phyloP scores from a whole-genome alignment of 2,113 vertebrate genomes.

The Oxygymnocypris stewartii region DNA sequence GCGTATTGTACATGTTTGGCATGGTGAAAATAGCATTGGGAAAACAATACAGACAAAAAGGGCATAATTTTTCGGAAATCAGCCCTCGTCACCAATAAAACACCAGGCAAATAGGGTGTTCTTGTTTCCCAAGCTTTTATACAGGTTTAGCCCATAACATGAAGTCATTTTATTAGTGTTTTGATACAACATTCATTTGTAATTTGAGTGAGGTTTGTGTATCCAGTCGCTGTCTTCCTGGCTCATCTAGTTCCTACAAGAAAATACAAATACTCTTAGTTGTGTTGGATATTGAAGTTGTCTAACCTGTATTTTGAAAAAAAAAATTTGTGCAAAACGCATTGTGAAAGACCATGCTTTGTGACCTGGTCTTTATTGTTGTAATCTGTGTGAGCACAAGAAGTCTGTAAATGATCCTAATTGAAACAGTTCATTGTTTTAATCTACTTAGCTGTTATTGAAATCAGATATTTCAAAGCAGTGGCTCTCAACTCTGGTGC shows the following conservation, averaged over 20 bases:
- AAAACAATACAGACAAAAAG: neutral
- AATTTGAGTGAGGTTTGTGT: slow-evolving; percentile 29
- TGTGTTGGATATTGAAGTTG: slow-evolving; percentile 29
- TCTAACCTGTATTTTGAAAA: slow-evolving; percentile 40
- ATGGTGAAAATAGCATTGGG: neutral
- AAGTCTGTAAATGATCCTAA: slow-evolving; percentile 41
- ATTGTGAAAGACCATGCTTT: neutral
- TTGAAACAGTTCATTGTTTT: slow-evolving; percentile 28
- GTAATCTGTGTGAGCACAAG: neutral
- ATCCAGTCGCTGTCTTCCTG: slow-evolving; percentile 26
- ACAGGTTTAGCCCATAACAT: slow-evolving; percentile 52
- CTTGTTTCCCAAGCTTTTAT: slow-evolving; percentile 44
- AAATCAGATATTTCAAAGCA: slow-evolving; percentile 17
- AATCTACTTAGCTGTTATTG: slow-evolving; percentile 16
- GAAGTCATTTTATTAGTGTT: slow-evolving; percentile 57
- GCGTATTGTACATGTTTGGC: slow-evolving; percentile 13
- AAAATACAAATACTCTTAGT: slow-evolving; percentile 27
- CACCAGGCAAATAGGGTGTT: neutral
- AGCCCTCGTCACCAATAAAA: slow-evolving; percentile 6
- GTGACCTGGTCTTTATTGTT: neutral
- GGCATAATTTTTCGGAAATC: slow-evolving; percentile 30
- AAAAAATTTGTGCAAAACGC: slow-evolving; percentile 35
- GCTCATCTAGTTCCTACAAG: slow-evolving; percentile 7
- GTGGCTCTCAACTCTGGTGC: neutral
- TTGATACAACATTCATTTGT: slow-evolving; percentile 54